Percentiles rank a stretch among this genome's conserved stretches.
phyloP scores from a whole-genome alignment of 2,888 invertebrate genomes.

The Torymus auratus region DNA sequence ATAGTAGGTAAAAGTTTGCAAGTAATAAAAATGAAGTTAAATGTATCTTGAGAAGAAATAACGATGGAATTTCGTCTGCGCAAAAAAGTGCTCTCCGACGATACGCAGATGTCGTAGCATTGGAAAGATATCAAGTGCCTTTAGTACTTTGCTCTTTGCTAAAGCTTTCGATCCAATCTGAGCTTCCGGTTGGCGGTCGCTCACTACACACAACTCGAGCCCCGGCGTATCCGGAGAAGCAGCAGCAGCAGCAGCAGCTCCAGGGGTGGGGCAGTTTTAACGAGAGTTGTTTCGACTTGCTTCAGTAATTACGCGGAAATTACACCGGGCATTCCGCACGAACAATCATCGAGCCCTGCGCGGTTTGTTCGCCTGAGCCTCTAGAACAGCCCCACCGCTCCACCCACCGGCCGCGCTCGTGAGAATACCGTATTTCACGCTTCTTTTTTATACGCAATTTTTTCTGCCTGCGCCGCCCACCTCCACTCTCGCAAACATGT shows the following conservation, averaged over 20 bases:
- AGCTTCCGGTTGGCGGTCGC: constrained; percentile 40
- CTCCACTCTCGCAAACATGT: too few species aligned
- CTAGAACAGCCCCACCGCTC: neutral
- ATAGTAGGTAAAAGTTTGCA: too few species aligned
- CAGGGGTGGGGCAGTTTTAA: constrained; percentile 70
- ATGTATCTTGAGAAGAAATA: too few species aligned
- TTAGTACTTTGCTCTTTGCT: constrained; percentile 21
- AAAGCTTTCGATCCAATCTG: constrained; percentile 54
- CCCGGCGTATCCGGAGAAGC: constrained; percentile 32
- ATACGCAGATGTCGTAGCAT: constrained; percentile 39
- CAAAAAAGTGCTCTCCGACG: too few species aligned
- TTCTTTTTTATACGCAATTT: neutral
- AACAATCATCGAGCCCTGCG: constrained; percentile 48
- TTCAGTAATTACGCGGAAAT: constrained; percentile 74
- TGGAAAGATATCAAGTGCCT: constrained; percentile 49
- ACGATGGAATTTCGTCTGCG: too few species aligned
- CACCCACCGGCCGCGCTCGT: too few species aligned
- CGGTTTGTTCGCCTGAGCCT: constrained; percentile 24
- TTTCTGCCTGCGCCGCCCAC: neutral
- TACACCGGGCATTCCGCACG: constrained; percentile 65
- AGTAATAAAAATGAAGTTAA: too few species aligned
- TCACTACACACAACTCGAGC: constrained; percentile 38
- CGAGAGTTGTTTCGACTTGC: constrained; percentile 73
- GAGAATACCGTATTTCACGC: constrained; percentile 8
- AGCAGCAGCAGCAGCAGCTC: neutral